Evolutionary conservation across 2,797 vertebrate genomes (phyloP).

Genomic region (Brotula barbata): DNA sequence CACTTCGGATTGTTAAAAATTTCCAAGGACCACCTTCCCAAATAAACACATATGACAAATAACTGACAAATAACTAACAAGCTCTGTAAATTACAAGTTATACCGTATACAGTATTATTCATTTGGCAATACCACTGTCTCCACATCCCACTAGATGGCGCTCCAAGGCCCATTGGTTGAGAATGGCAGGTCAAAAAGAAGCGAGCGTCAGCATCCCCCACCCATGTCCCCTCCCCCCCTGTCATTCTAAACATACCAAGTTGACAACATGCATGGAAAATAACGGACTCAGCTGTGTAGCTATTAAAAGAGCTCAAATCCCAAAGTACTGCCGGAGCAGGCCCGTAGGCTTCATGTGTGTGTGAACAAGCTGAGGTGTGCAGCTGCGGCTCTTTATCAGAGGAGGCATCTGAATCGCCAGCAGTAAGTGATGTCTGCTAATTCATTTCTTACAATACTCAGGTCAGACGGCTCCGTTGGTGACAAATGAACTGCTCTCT

Average conservation of each 20-base stretch:
- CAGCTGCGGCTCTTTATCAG: slow-evolving; percentile 37
- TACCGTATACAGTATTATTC: too few species aligned
- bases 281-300: slow-evolving; percentile 74
- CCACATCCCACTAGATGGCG: too few species aligned
- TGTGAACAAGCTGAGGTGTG: slow-evolving; percentile 40
- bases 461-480: slow-evolving; percentile 9
- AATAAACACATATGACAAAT: too few species aligned
- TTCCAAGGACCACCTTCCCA: too few species aligned
- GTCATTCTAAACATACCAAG: slow-evolving; percentile 58
- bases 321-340: slow-evolving; percentile 45
- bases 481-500: neutral
- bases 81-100: too few species aligned
- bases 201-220: neutral
- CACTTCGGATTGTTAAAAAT: too few species aligned
- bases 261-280: slow-evolving; percentile 61
- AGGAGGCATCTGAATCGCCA: slow-evolving; percentile 18
- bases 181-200: neutral
- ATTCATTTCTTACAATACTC: neutral
- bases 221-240: neutral
- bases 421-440: slow-evolving; percentile 39
- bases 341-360: slow-evolving; percentile 30
- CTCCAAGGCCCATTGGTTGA: neutral
- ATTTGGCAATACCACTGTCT: neutral
- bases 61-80: too few species aligned
- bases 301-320: slow-evolving; percentile 80